Conservation (phyloP, 2,113 vertebrate genomes). For the Axis porcinus region DNA sequence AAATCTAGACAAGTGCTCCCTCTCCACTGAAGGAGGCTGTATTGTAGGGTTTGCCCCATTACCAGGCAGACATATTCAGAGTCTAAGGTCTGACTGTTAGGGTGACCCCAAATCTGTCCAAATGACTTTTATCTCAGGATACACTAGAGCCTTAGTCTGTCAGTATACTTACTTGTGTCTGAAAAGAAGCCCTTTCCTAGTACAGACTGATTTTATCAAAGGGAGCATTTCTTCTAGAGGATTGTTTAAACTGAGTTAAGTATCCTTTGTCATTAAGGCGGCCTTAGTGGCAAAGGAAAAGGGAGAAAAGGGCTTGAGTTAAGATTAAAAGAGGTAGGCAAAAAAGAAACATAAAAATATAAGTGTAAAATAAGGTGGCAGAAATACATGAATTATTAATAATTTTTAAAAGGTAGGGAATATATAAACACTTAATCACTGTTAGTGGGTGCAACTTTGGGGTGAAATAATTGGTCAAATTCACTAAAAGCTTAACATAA, state of each 20-base stretch:
- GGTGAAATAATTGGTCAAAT: neutral
- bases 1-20: neutral
- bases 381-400: neutral
- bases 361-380: neutral
- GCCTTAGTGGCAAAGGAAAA: neutral
- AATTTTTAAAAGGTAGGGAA: neutral
- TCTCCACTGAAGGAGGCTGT: neutral
- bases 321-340: neutral
- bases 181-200: constrained; percentile 3
- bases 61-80: neutral
- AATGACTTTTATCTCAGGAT: neutral
- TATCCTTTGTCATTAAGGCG: neutral
- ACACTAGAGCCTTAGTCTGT: neutral
- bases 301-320: neutral
- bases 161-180: neutral
- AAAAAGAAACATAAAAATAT: neutral
- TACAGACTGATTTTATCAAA: neutral
- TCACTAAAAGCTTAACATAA: constrained; percentile 30
- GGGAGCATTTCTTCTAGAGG: neutral
- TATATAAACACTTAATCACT: neutral
- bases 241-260: neutral
- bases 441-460: neutral
- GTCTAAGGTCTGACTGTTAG: neutral
- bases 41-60: neutral
- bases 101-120: neutral